Evolutionary conservation across 23 tunicate species (phyloP), one percentile per base, ranked within the genome.

Genomic region (Ascidia mentula): DNA sequence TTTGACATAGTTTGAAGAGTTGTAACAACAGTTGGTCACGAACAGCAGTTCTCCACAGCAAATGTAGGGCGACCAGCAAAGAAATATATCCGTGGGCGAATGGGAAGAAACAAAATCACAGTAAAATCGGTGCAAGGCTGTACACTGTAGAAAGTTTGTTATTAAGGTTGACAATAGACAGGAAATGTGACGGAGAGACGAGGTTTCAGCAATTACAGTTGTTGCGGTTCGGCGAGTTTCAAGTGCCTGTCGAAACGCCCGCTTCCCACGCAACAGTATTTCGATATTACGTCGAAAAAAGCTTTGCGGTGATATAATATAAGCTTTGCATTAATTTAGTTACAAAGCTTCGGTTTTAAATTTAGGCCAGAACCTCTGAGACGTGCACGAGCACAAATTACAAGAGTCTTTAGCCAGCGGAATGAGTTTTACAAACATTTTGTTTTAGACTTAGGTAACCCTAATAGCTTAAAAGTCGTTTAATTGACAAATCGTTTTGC

Each of bases 211-310:
- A 53, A 53, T 53, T 53, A 53, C 13, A 53, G 7, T 9, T 53
- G 65, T 53, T 9, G 65, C 65, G 65, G 65, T 53, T 53, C 65
- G 65, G 24, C 65, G 65, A 53, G 24, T 53, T 53, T 53, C 65
- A 53, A 53, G 65, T 53, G 65, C 2, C 65, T 53, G 65, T 53
- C 65, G 24, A 53, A 28, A 53, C 22, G 24, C 22, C 24, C 65
- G 65, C 24, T 53, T 53, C 65, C 65, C 65, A 53, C 65, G 65
- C 65, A 53, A 53, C n/a, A n/a, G n/a, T n/a, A n/a, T n/a, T n/a
- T n/a, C n/a, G n/a, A n/a, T n/a, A n/a, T n/a, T n/a, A n/a, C n/a
- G n/a, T n/a, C n/a, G n/a, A n/a, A n/a, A n/a, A n/a, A n/a, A n/a
- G n/a, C n/a, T n/a, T n/a, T n/a, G n/a, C n/a, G n/a, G n/a, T n/a